These are phyloP conservation scores for Eulimnadia texana DNA, from an alignment of 1,140 invertebrate species.

Conservation along the genomic window DNA sequence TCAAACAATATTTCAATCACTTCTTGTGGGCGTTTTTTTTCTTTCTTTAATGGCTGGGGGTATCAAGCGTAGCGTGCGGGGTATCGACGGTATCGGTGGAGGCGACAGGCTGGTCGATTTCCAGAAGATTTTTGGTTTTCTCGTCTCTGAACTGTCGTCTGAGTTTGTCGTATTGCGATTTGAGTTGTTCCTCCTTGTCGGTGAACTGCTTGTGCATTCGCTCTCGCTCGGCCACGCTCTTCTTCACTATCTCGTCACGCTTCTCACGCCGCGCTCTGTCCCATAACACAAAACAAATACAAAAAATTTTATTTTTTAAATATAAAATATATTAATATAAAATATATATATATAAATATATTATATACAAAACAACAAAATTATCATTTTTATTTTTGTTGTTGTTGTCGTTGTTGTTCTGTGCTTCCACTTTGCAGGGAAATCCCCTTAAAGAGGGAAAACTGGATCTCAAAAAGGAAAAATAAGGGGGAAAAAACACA, in stretches of 20 bases:
- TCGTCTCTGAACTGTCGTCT: conserved; percentile 48
- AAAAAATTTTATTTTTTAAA: neutral
- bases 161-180: conserved; percentile 60
- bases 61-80: neutral
- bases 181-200: conserved; percentile 53
- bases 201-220: conserved; percentile 56
- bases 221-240: conserved; percentile 63
- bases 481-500: too few species aligned
- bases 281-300: neutral
- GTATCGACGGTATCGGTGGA: neutral
- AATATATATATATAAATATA: neutral
- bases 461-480: too few species aligned
- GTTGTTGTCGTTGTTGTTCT: too few species aligned
- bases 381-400: too few species aligned
- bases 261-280: conserved; percentile 53
- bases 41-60: too few species aligned
- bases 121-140: conserved; percentile 26
- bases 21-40: too few species aligned
- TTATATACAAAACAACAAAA: neutral
- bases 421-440: too few species aligned
- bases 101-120: neutral
- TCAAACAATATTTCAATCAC: too few species aligned
- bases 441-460: too few species aligned
- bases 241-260: conserved; percentile 55
- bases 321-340: neutral